These are phyloP conservation scores for Regulus satrapa DNA, from an alignment of 2,113 vertebrate genomes.

Conservation along the genomic window DNA sequence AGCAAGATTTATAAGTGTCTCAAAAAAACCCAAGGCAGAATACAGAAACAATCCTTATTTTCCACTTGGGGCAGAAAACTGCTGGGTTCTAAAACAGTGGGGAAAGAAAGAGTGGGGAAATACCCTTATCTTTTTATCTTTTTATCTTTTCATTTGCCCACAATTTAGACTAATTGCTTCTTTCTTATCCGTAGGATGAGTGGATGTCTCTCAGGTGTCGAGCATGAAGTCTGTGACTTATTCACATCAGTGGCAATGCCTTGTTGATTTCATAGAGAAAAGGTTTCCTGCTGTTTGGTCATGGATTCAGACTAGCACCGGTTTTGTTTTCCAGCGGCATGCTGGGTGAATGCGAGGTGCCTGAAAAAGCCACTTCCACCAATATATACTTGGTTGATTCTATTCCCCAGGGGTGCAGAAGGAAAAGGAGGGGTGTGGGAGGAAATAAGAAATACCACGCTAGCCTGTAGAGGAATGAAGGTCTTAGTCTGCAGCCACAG, in stretches of 20 bases:
- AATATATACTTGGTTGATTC: neutral
- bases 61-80: constrained; percentile 26
- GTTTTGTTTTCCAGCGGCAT: neutral
- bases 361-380: constrained; percentile 12
- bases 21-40: neutral
- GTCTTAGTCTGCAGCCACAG: neutral
- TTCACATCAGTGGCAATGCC: neutral
- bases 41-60: constrained; percentile 21
- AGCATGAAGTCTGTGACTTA: neutral
- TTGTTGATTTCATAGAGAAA: neutral
- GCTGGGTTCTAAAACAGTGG: neutral
- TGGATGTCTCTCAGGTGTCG: neutral
- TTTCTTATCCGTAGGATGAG: neutral
- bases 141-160: neutral
- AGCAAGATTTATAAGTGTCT: constrained; percentile 49
- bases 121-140: neutral
- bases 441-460: neutral
- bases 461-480: neutral
- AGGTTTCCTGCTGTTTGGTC: neutral
- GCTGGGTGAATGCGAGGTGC: neutral
- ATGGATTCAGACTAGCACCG: neutral
- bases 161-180: neutral
- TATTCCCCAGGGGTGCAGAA: neutral
- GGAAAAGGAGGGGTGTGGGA: neutral
- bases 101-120: neutral